These are phyloP conservation scores for Antheraea pernyi DNA, from an alignment of 1,140 invertebrate genomes.

Conservation along the genomic window DNA sequence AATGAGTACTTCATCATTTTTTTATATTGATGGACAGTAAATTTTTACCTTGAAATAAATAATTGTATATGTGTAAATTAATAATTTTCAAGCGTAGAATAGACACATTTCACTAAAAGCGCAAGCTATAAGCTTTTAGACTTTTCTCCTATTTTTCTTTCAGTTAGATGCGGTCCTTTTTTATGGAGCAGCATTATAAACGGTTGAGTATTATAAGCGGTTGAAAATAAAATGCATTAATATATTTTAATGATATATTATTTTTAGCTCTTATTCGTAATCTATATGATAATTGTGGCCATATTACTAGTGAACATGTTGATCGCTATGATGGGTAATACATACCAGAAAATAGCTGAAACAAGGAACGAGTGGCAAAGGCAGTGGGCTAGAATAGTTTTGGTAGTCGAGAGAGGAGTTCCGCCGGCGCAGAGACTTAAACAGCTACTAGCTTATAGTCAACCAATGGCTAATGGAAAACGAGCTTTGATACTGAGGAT, in stretches of 20 bases:
- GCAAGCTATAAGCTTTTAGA: no score
- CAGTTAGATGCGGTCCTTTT: no score
- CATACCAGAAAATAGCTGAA: constrained; percentile 98
- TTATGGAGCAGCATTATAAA: no score
- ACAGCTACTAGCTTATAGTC: constrained; percentile 95
- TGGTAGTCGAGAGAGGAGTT: constrained; percentile 97
- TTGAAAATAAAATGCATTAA: no score
- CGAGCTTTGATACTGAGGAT: constrained; percentile 92
- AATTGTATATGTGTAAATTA: no score
- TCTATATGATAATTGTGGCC: constrained; percentile 98
- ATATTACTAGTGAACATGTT: constrained; percentile 98
- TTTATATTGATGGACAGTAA: no score
- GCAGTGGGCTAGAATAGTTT: constrained; percentile 98
- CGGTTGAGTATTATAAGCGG: no score
- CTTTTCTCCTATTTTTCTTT: no score
- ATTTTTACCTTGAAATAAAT: no score
- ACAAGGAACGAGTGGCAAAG: constrained; percentile 99
- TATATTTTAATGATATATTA: neutral
- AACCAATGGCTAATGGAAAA: constrained; percentile 95
- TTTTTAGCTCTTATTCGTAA: constrained; percentile 91
- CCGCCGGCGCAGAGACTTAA: constrained; percentile 91
- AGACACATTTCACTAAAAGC: no score
- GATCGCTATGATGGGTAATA: constrained; percentile 99
- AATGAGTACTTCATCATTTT: no score
- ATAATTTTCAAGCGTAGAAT: no score